Percentiles rank a stretch among this genome's conserved stretches.
Evolutionary conservation across 53 echinoderm and acorn worm genomes (phyloP).

Genomic region (Antedon mediterranea): DNA sequence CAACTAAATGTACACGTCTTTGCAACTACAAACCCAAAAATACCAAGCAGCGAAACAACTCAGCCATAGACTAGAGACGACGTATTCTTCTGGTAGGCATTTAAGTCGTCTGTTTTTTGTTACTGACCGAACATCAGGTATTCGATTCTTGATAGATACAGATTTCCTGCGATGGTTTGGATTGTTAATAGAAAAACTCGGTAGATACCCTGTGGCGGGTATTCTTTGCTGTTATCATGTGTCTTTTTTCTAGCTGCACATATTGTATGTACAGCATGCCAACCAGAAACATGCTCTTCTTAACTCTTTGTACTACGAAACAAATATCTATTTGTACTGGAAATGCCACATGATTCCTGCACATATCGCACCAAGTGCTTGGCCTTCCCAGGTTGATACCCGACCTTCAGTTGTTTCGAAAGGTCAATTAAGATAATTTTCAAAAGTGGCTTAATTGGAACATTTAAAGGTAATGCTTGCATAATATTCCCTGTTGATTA

Average conservation of each 20-base stretch:
- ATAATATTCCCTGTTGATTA: not conserved
- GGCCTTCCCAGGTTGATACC: conserved; percentile 29
- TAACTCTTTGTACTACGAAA: conserved; percentile 25
- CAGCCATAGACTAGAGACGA: too few species aligned
- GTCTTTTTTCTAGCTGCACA: conserved; percentile 6
- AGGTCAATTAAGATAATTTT: not conserved
- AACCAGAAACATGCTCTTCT: conserved; percentile 38
- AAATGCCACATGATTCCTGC: conserved; percentile 3
- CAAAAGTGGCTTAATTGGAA: not conserved
- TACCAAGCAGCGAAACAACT: too few species aligned
- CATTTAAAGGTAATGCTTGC: not conserved
- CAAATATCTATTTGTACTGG: conserved; percentile 14
- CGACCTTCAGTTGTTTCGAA: conserved; percentile 5
- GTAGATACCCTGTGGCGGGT: conserved; percentile 46
- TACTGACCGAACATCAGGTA: too few species aligned
- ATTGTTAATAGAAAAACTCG: not conserved
- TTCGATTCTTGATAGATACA: too few species aligned
- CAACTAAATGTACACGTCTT: too few species aligned
- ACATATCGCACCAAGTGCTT: conserved; percentile 25
- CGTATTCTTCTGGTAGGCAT: too few species aligned
- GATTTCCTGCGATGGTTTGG: conserved; percentile 23
- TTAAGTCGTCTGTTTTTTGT: too few species aligned
- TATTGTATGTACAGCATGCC: conserved; percentile 29
- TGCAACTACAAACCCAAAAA: too few species aligned
- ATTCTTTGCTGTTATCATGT: conserved; percentile 31